phyloP scores from a whole-genome alignment of 2,113 vertebrate species.

The Petaurus breviceps region DNA sequence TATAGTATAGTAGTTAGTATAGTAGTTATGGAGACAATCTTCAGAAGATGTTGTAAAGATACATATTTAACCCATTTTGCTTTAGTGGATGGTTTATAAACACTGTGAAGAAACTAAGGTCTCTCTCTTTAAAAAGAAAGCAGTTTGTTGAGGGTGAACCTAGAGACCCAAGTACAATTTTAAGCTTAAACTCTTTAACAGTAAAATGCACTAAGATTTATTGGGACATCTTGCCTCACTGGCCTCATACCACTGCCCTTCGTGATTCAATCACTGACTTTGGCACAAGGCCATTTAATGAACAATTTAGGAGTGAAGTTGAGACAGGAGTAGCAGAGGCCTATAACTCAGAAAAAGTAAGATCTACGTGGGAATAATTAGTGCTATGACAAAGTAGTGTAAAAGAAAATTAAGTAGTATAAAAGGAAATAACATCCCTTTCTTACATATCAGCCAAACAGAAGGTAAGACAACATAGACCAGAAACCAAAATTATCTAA shows the following conservation, averaged over 20 bases:
- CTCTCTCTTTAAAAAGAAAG: not conserved
- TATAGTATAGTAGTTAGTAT: no score
- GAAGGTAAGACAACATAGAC: not conserved
- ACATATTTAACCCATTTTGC: not conserved
- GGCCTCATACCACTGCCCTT: not conserved
- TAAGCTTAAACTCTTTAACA: not conserved
- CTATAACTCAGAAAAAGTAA: not conserved
- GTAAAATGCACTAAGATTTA: not conserved
- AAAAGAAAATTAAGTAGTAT: not conserved
- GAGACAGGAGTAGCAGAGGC: not conserved
- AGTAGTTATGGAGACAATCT: not conserved
- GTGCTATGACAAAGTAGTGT: not conserved
- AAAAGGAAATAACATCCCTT: not conserved
- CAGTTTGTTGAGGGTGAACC: not conserved
- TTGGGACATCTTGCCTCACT: not conserved
- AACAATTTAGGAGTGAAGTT: not conserved
- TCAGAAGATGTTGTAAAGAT: not conserved
- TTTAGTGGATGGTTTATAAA: not conserved
- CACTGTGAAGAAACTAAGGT: not conserved
- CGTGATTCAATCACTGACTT: not conserved
- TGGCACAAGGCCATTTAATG: not conserved
- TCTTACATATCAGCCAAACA: not conserved
- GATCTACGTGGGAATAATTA: not conserved
- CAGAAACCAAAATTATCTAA: not conserved
- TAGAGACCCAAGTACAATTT: not conserved